These are phyloP conservation scores for Knipowitschia caucasica DNA, from an alignment of 2,797 vertebrate species.

Conservation along the genomic window DNA sequence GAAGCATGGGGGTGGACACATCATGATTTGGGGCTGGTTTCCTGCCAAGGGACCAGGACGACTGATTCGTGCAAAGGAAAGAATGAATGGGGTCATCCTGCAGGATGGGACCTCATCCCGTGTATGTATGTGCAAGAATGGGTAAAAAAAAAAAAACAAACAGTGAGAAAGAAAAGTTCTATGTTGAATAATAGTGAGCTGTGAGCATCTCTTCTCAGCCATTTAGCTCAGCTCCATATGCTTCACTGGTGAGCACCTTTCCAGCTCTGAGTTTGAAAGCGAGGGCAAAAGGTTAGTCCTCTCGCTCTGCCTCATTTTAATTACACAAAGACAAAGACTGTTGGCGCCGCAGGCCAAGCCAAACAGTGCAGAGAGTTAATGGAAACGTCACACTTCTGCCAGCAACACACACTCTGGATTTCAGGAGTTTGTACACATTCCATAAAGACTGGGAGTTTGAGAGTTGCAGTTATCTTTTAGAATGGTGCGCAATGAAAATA, in stretches of 20 bases:
- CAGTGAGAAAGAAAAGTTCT: neutral
- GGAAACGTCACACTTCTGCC: slow-evolving; percentile 23
- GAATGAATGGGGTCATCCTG: no score
- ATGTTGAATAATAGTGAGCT: neutral
- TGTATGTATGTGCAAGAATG: no score
- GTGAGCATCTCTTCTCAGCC: slow-evolving; percentile 10
- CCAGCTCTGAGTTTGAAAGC: neutral
- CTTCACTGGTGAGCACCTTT: neutral
- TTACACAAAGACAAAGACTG: slow-evolving; percentile 28
- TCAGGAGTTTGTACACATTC: slow-evolving; percentile 5
- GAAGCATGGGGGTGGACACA: no score
- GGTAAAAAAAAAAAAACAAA: no score
- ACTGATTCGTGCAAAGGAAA: no score
- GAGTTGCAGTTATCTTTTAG: no score
- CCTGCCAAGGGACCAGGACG: no score
- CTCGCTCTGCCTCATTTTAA: slow-evolving; percentile 29
- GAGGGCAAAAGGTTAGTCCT: slow-evolving; percentile 9
- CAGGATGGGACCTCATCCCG: no score
- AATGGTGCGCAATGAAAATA: no score
- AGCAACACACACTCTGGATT: slow-evolving; percentile 20
- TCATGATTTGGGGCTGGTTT: no score
- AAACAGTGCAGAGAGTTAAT: slow-evolving; percentile 29
- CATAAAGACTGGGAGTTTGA: neutral
- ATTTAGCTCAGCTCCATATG: slow-evolving; percentile 6
- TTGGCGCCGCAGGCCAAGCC: slow-evolving; percentile 14